phyloP scores from a whole-genome alignment of 2,113 vertebrate species.

The Lepisosteus oculatus region DNA sequence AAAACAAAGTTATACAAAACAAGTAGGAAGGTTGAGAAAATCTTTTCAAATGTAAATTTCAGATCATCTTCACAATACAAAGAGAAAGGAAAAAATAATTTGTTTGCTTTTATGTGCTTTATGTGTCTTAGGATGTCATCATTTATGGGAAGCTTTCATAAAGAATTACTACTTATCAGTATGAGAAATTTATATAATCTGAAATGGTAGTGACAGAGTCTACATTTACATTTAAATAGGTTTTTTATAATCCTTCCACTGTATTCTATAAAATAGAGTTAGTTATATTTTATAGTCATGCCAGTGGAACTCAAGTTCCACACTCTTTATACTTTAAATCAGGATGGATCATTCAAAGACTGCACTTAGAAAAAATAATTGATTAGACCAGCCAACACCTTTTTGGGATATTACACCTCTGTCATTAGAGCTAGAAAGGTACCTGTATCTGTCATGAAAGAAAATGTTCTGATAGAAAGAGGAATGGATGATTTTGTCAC shows the following conservation, averaged over 20 bases:
- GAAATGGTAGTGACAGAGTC: background rate
- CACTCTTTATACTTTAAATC: too few species aligned
- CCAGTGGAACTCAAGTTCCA: background rate
- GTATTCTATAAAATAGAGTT: background rate
- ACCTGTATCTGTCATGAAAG: too few species aligned
- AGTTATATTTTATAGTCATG: background rate
- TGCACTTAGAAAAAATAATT: too few species aligned
- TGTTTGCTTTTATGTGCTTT: background rate
- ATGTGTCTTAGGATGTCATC: background rate
- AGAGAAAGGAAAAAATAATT: background rate
- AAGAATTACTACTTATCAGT: background rate
- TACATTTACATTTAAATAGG: constrained; percentile 1
- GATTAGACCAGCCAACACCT: too few species aligned
- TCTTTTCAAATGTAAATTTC: background rate
- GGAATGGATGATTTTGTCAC: too few species aligned
- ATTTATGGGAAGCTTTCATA: background rate
- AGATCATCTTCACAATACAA: background rate
- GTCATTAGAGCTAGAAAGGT: too few species aligned
- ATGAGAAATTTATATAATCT: background rate
- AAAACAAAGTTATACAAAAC: too few species aligned
- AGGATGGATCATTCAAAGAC: too few species aligned
- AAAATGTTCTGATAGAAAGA: too few species aligned
- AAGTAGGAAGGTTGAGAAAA: too few species aligned
- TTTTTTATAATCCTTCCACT: background rate
- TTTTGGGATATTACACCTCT: too few species aligned